These are phyloP conservation scores for Pinctada fucata DNA, from an alignment of 2,888 invertebrate genomes.

Conservation along the genomic window DNA sequence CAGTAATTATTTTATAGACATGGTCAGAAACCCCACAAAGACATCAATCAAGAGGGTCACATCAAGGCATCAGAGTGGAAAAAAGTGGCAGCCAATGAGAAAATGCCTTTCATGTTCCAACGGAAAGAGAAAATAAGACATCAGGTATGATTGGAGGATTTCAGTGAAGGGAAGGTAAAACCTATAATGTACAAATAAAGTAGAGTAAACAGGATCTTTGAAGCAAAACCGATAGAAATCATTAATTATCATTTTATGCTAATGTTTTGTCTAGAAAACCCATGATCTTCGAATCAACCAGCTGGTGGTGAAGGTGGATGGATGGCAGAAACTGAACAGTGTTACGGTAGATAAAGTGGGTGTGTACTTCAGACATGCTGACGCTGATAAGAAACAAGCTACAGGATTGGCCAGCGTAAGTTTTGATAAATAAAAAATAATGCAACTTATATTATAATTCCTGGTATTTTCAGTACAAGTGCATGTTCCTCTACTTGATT, in stretches of 20 bases:
- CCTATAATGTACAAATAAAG: too few relatives aligned
- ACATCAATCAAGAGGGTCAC: conserved; percentile 50
- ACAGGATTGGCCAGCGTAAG: conserved; percentile 38
- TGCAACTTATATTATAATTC: too few relatives aligned
- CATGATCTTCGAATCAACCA: conserved; percentile 90
- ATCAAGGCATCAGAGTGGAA: conserved; percentile 81
- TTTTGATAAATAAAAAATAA: background rate
- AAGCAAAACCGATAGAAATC: too few relatives aligned
- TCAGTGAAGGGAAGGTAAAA: too few relatives aligned
- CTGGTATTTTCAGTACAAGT: too few relatives aligned
- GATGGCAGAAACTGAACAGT: conserved; percentile 91
- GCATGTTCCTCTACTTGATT: too few relatives aligned
- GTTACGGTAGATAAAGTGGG: conserved; percentile 97
- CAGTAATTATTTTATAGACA: background rate
- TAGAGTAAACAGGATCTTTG: too few relatives aligned
- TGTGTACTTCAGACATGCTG: conserved; percentile 85
- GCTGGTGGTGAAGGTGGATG: conserved; percentile 91
- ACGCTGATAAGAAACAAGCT: conserved; percentile 66
- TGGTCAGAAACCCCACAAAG: background rate
- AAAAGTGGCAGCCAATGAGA: conserved; percentile 85
- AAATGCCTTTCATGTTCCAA: conserved; percentile 91
- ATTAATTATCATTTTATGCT: too few relatives aligned
- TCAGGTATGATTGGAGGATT: conserved; percentile 62
- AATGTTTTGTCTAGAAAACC: conserved; percentile 79
- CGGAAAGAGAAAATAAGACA: conserved; percentile 81